Conservation (phyloP, 2,113 vertebrate genomes). For the Stictonetta naevosa region DNA sequence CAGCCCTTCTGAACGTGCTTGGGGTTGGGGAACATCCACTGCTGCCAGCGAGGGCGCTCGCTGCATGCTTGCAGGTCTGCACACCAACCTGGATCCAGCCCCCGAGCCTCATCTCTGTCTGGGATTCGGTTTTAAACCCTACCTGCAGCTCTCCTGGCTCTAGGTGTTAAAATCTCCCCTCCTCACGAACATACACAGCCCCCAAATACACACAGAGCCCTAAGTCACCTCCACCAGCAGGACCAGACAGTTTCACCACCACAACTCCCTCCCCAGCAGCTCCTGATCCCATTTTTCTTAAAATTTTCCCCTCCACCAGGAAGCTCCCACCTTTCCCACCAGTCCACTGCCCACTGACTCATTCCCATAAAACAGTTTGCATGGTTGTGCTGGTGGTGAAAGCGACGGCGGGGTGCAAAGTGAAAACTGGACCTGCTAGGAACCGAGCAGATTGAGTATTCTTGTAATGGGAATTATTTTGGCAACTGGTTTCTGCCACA, state of each 20-base stretch:
- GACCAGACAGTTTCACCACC: neutral
- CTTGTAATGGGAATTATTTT: neutral
- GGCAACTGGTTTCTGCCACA: neutral
- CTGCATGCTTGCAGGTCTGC: no score
- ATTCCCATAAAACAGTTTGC: neutral
- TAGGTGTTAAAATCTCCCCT: no score
- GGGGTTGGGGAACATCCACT: no score
- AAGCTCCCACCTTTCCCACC: neutral
- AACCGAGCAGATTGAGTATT: neutral
- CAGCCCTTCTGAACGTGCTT: no score
- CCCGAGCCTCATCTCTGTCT: no score
- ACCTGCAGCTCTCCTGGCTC: no score
- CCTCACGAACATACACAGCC: no score
- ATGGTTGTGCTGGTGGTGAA: neutral
- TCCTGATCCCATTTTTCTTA: neutral
- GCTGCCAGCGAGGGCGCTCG: no score
- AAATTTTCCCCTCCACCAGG: neutral
- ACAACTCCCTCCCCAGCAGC: neutral
- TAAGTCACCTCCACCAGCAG: neutral
- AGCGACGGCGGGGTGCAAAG: neutral
- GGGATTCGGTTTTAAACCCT: no score
- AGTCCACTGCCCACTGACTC: neutral
- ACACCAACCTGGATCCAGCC: no score
- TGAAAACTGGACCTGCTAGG: neutral
- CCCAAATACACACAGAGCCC: no score